Evolutionary conservation across 1,140 invertebrate genomes (phyloP), one percentile per base, ranked within the genome.

Genomic region (Gonioctena quinquepunctata): DNA sequence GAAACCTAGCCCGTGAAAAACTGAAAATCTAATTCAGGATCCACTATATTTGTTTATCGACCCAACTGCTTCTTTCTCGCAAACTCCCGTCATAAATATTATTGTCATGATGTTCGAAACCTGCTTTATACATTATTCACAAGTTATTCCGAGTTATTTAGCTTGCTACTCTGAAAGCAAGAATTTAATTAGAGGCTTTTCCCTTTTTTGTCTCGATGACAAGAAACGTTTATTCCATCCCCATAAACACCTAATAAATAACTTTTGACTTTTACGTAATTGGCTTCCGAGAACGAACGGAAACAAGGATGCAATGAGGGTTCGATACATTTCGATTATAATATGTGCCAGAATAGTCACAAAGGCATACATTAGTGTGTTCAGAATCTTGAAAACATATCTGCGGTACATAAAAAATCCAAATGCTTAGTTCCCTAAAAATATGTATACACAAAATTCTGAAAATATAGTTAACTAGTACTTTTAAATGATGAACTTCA

Each of bases 181-280:
- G 67, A 68, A 68, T 61, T 60, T 68, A 62, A 70, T 70, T 42
- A 70, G 54, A 70, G 65, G 49, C 23, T 54, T 59, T 66, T 67
- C 28, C 16, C 33, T n/a, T 42, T 42, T 42, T 42, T 42, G 11
- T 42, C 33, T n/a, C 11, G 16, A 42, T n/a, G 33, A 42, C 33
- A 42, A 42, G 16, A 11, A 42, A 42, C 33, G 33, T 42, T 42
- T 42, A 42, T 42, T 42, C 33, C 33, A n/a, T 42, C n/a, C 33
- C 33, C 33, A n/a, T 42, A 42, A 42, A 42, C 33, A 42, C 33
- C 13, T 11, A 42, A 42, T 42, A 42, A 42, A 42, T 42, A 42
- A 42, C 33, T 42, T 42, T 42, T n/a, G 33, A 42, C 33, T 42
- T 42, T 42, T 42, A 42, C 11, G 33, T 42, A 42, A 42, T 42